Evolutionary conservation across 2,888 invertebrate genomes (phyloP), one percentile per base, ranked within the genome.

Genomic region (Caenorhabditis plicata): DNA sequence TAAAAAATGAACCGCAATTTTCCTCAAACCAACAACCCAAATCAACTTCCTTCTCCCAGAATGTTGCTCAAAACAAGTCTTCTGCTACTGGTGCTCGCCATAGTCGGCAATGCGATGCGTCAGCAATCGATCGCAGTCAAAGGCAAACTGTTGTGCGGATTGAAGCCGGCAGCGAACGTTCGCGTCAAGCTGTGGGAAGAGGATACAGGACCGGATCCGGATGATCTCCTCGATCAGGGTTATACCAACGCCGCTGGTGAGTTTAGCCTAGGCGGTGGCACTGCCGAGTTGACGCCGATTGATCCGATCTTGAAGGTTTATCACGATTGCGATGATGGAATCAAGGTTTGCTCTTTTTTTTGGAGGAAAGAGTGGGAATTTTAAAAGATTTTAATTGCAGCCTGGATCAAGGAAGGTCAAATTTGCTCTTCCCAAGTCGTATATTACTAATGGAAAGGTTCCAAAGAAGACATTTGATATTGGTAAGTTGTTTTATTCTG

Each of bases 321-420:
- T 38, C 72, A 72, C 52, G 61, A 69, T 42, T 72, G 69, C 42
- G 65, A 69, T 36, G 68, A 70, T 47, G 68, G 61, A 19, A 58
- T 58, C 33, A 43, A 47, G 60, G 71, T 71, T 5, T 29, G 35
- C 25, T 41, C 22, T 17, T 29, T 29, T 29, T 29, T 29, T 29
- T 29, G 8, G 29, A 9, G 8, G 29, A 29, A 29, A 29, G 17
- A 15, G 32, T 15, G n/a, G 17, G n/a, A n/a, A 39, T 13, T 19
- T 42, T 29, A 3, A 17, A 13, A 11, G 41, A 15, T 9, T n/a
- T 22, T 17, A 11, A 40, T 53, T 58, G 27, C 43, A 67, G 67
- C 51, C 52, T 22, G 63, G 67, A 2, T 42, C 50, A n/a, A 29
- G 67, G 2, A 56, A 57, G 33, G 48, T 57, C 32, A 52, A 50